Conservation (phyloP, 2,888 invertebrate species). For the Tenodera sinensis region DNA sequence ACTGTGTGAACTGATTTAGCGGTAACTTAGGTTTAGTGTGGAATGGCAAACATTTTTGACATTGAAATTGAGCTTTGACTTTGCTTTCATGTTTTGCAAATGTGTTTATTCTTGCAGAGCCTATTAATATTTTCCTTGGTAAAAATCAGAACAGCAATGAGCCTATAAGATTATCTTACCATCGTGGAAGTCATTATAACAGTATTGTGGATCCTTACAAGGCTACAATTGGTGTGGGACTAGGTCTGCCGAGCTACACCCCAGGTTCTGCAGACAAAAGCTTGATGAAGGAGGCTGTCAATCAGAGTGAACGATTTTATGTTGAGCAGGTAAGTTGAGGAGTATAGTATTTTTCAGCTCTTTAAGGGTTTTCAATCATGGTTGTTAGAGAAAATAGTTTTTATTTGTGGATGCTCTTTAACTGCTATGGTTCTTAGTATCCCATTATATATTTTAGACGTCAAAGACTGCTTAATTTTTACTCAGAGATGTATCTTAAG, state of each 20-base stretch:
- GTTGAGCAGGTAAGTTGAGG: slow-evolving; percentile 63
- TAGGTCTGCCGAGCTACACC: slow-evolving; percentile 76
- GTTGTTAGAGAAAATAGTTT: no score
- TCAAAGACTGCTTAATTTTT: no score
- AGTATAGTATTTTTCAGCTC: background rate
- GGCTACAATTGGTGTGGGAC: slow-evolving; percentile 75
- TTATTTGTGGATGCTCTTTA: no score
- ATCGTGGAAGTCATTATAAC: slow-evolving; percentile 83
- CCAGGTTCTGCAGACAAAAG: slow-evolving; percentile 70
- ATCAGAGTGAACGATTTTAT: slow-evolving; percentile 72
- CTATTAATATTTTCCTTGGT: slow-evolving; percentile 83
- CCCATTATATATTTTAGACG: no score
- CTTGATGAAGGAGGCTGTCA: slow-evolving; percentile 68
- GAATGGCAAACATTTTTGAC: no score
- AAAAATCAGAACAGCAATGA: slow-evolving; percentile 70
- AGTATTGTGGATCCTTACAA: slow-evolving; percentile 82
- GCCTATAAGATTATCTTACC: slow-evolving; percentile 81
- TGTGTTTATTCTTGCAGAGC: slow-evolving; percentile 52
- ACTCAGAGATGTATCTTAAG: no score
- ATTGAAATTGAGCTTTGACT: no score
- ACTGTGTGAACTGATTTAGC: no score
- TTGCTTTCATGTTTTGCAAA: no score
- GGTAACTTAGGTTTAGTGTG: no score
- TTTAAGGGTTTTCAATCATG: no score
- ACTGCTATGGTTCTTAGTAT: no score